These are phyloP conservation scores for Tanytarsus gracilentus DNA, from an alignment of 2,888 invertebrate species.

Conservation along the genomic window DNA sequence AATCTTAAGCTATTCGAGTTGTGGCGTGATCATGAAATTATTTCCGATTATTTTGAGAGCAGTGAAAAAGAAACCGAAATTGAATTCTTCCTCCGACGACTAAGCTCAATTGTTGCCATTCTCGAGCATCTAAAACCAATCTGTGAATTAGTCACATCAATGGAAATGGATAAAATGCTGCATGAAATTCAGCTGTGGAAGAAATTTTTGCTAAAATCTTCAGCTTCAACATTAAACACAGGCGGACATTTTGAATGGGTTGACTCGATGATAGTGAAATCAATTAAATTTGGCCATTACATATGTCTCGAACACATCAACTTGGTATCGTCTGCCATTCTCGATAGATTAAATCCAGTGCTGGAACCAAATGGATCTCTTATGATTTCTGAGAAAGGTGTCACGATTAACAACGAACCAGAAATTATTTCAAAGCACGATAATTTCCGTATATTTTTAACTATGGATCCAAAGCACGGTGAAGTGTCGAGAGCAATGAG, in stretches of 20 bases:
- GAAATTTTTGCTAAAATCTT: slow-evolving; percentile 33
- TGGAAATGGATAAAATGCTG: slow-evolving; percentile 1
- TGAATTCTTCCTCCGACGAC: too few species aligned
- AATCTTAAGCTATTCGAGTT: too few species aligned
- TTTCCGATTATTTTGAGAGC: too few species aligned
- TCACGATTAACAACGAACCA: slow-evolving; percentile 58
- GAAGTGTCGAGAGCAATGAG: slow-evolving; percentile 98
- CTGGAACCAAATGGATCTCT: slow-evolving; percentile 88
- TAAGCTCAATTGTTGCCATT: too few species aligned
- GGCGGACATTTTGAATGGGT: slow-evolving; percentile 94
- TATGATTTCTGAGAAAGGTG: slow-evolving; percentile 84
- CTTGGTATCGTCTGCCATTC: slow-evolving; percentile 89
- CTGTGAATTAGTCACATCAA: too few species aligned
- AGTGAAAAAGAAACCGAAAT: too few species aligned
- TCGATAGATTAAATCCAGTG: slow-evolving; percentile 91
- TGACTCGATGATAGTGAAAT: slow-evolving; percentile 78
- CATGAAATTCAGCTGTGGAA: slow-evolving; percentile 32
- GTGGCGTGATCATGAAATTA: too few species aligned
- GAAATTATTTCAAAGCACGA: slow-evolving; percentile 72
- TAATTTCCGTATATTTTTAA: slow-evolving; percentile 86
- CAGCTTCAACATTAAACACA: slow-evolving; percentile 56
- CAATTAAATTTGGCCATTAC: slow-evolving; percentile 74
- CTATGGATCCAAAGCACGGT: slow-evolving; percentile 90
- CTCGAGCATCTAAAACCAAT: too few species aligned
- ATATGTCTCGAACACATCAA: slow-evolving; percentile 87